phyloP scores from a whole-genome alignment of 2,113 vertebrate species.

The Formicarius rufipectus region DNA sequence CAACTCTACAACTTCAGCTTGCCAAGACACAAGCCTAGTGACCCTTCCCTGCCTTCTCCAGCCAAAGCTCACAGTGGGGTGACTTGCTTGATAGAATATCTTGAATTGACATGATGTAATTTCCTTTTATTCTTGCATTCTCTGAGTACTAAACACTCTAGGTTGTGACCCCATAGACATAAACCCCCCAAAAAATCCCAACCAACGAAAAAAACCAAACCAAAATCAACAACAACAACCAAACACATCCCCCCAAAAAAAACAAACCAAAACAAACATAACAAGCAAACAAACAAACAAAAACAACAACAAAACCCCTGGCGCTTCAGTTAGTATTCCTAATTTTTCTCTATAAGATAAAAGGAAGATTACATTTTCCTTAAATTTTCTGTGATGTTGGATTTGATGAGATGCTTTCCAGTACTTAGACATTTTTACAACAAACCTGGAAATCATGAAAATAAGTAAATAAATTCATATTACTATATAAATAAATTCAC shows the following conservation, averaged over 20 bases:
- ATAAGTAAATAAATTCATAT: neutral
- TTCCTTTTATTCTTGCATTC: neutral
- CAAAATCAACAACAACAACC: too few relatives aligned
- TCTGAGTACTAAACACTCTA: neutral
- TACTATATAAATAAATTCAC: neutral
- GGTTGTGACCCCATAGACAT: neutral
- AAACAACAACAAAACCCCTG: neutral
- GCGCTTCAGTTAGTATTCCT: neutral
- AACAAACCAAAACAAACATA: too few relatives aligned
- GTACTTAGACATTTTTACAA: neutral
- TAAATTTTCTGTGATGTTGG: neutral
- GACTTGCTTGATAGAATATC: neutral
- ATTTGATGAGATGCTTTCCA: neutral
- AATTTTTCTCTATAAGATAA: neutral
- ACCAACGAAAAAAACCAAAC: neutral
- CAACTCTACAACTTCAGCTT: neutral
- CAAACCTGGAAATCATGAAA: neutral
- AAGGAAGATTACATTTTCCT: neutral
- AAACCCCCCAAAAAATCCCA: neutral
- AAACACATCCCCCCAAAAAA: too few relatives aligned
- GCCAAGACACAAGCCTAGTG: neutral
- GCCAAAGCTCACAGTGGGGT: neutral
- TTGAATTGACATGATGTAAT: neutral
- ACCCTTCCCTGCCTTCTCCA: neutral
- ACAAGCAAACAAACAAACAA: too few relatives aligned